Base-by-base conservation (phyloP, 1,140 invertebrate species). In the Hylyphantes graminicola region DNA sequence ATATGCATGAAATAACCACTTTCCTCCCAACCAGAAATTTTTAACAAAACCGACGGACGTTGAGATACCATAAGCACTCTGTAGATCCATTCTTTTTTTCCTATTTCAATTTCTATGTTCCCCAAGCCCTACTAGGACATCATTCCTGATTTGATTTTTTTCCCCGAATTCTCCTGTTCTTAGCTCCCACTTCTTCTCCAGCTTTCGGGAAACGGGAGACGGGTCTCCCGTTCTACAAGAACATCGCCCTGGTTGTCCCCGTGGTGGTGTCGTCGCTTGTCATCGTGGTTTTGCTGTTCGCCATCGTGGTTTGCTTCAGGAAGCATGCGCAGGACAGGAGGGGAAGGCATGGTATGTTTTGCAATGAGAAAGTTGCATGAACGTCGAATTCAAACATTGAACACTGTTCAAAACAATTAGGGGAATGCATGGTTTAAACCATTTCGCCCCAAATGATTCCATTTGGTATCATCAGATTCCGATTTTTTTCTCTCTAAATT, bases 141-240 rank as follows among this genome's bases (percentile, higher is more conserved):
- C 64, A 65, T 11, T 65, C 17, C n/a, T 65, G 11, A 65, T 6
- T 65, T 19, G 15, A 12, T 70, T 51, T 11, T 70, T 6, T 51
- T 15, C 19, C 12, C 21, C 21, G 17, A 21, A 17, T 76, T 80
- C 65, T 80, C 55, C 54, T 35, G 70, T 73, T 81, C 79, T 51
- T 73, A 81, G 79, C 79, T 51, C 63, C 83, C 13, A 85, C 83
- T 68, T 72, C 75, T 72, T 77, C 75, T 63, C 74, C 83, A 70
- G 74, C 68, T 57, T 80, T 63, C 12, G 77, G 59, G 15, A 85
- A 80, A 48, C 35, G 77, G 48, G 84, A 85, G 50, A 80, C 84
- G 0, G 70, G 53, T 15, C 48, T 85, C 4, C 84, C 84, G 13
- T 79, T 85, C 19, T 79, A 85, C 54, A 79, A 80, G 53, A 85